phyloP scores from a whole-genome alignment of 2,113 vertebrate species.

The Scomber japonicus region DNA sequence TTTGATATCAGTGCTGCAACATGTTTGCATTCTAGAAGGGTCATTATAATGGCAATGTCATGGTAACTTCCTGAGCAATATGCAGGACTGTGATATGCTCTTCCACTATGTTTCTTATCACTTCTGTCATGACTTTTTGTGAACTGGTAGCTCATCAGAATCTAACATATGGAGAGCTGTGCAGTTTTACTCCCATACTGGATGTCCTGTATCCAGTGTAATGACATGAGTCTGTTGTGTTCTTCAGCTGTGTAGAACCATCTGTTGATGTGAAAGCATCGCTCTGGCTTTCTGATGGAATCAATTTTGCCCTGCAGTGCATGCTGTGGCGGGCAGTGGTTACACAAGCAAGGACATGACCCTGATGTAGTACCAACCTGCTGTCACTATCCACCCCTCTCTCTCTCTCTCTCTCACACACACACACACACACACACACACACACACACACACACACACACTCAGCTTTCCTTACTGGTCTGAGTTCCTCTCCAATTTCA shows the following conservation, averaged over 20 bases:
- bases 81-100: neutral
- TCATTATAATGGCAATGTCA: neutral
- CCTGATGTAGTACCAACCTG: constrained; percentile 13
- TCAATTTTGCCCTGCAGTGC: constrained; percentile 50
- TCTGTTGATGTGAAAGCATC: constrained; percentile 48
- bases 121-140: neutral
- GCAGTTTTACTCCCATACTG: neutral
- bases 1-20: too few relatives aligned
- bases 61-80: neutral
- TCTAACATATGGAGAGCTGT: neutral
- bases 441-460: neutral
- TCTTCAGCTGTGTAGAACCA: constrained; percentile 22
- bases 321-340: constrained; percentile 39
- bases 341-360: constrained; percentile 50
- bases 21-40: too few relatives aligned
- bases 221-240: neutral
- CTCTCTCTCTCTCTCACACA: too few relatives aligned
- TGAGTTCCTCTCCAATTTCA: constrained; percentile 6
- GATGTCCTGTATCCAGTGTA: neutral
- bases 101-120: neutral
- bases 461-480: too few relatives aligned
- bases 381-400: constrained; percentile 14
- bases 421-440: constrained; percentile 7
- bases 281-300: constrained; percentile 40
- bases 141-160: neutral